phyloP scores from a whole-genome alignment of 1,140 invertebrate genomes.

The Eupristina koningsbergeri region DNA sequence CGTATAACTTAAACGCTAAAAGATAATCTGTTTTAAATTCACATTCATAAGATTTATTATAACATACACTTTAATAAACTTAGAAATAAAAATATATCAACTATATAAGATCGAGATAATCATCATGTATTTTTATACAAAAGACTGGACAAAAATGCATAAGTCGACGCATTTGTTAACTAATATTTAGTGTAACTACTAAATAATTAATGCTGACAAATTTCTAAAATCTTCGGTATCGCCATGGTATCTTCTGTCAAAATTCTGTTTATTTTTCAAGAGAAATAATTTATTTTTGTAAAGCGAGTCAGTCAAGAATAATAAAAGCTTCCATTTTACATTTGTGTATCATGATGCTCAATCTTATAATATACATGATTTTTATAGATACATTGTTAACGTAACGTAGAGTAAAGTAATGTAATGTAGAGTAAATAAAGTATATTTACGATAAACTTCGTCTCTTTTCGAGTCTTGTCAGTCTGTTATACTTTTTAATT shows the following conservation, averaged over 20 bases:
- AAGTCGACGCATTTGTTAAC: slow-evolving; percentile 38
- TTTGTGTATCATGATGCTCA: slow-evolving; percentile 30
- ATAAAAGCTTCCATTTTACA: slow-evolving; percentile 18
- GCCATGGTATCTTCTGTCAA: slow-evolving; percentile 2
- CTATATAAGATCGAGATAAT: slow-evolving; percentile 42
- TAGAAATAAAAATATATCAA: slow-evolving; percentile 36
- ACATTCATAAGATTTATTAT: slow-evolving; percentile 45
- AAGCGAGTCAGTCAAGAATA: slow-evolving; percentile 31
- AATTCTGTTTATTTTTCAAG: slow-evolving; percentile 8
- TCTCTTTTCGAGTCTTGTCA: slow-evolving; percentile 60
- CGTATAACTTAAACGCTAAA: slow-evolving; percentile 49
- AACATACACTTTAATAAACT: slow-evolving; percentile 42
- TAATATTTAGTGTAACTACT: slow-evolving; percentile 15
- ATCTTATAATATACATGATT: slow-evolving; percentile 45
- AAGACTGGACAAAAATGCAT: slow-evolving; percentile 41
- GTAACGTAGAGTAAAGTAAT: slow-evolving; percentile 17
- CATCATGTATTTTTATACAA: slow-evolving; percentile 27
- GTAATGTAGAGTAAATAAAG: slow-evolving; percentile 43
- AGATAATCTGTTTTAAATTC: slow-evolving; percentile 46
- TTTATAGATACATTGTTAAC: slow-evolving; percentile 43
- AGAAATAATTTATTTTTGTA: slow-evolving; percentile 18
- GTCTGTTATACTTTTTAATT: slow-evolving; percentile 58
- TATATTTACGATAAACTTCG: slow-evolving; percentile 54
- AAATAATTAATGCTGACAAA: slow-evolving; percentile 12
- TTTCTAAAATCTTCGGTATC: slow-evolving; percentile 31